Conservation (phyloP, 1,140 invertebrate genomes). For the Cydia strobilella region DNA sequence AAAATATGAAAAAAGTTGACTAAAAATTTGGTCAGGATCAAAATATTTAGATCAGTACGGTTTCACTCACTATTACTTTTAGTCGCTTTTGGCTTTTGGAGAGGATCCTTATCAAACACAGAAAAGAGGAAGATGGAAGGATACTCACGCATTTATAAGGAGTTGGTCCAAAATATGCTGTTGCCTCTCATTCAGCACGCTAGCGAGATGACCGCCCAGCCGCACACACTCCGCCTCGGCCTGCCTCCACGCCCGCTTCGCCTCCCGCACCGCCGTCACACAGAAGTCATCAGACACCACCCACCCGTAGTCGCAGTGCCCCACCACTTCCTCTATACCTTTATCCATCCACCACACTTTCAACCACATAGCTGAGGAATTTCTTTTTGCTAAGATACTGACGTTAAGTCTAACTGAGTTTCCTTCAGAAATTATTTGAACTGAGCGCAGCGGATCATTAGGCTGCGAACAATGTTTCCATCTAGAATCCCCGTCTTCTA, state of each 20-base stretch:
- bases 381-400: slow-evolving; percentile 60
- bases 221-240: slow-evolving; percentile 83
- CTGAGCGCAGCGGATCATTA: slow-evolving; percentile 78
- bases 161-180: slow-evolving; percentile 83
- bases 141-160: slow-evolving; percentile 82
- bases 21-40: too few species aligned
- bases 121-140: not conserved
- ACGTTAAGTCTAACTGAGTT: slow-evolving; percentile 80
- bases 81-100: too few species aligned
- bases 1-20: too few species aligned
- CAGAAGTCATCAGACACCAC: slow-evolving; percentile 82
- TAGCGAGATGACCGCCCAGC: slow-evolving; percentile 84
- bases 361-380: slow-evolving; percentile 70
- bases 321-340: slow-evolving; percentile 79
- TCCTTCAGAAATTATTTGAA: slow-evolving; percentile 81
- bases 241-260: slow-evolving; percentile 81
- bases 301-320: slow-evolving; percentile 84
- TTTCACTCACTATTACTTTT: too few species aligned
- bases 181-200: slow-evolving; percentile 82
- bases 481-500: slow-evolving; percentile 79
- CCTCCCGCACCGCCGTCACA: slow-evolving; percentile 81
- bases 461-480: slow-evolving; percentile 82
- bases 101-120: too few species aligned
- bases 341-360: slow-evolving; percentile 80
- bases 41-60: too few species aligned